Base-by-base conservation (phyloP, 92 coral and sea anemone species). In the Actinernus sp. region DNA sequence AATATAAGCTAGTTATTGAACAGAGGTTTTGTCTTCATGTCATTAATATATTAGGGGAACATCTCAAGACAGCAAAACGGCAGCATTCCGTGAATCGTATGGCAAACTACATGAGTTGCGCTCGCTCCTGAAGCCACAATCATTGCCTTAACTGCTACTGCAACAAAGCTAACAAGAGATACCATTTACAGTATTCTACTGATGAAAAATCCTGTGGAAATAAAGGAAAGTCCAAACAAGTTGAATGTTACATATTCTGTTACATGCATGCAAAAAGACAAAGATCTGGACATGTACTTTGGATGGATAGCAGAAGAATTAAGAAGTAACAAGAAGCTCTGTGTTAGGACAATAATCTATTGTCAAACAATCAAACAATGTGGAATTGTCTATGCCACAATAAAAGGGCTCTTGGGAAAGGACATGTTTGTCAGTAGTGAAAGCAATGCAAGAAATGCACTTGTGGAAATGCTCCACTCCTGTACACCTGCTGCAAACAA, bases 341-440 rank as follows among this genome's bases (percentile, higher is more conserved):
- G 59, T 22, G 59, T 31, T 18, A 75, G 89, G 53, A 68, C 79
- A 24, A 75, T 82, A 2, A 52, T 82, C 25, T 83, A 83, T 37
- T 82, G 88, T 60, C 88, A 82, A 56, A 82, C 88, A 7, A 82
- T 73, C 23, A 56, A 57, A n/a, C 83, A 82, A 64, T 73, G 83
- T 74, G 58, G 82, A 12, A 51, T 64, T 12, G 59, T 74, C 19
- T 82, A 82, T 74, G 88, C 83, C 12, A 49, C 65, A 8, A 34
- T 82, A 3, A 74, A 30, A 23, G 88, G 71, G 13, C 31, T 82
- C 13, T 40, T 81, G 31, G 81, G 88, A 11, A 48, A 47, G 34
- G 26, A 26, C 3, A n/a, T n/a, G n/a, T n/a, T n/a, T n/a, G n/a
- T n/a, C n/a, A 18, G 4, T 17, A 50, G 26, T 16, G 24, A 19